Conservation (phyloP, 2,113 vertebrate genomes). For the Narcine bancroftii region DNA sequence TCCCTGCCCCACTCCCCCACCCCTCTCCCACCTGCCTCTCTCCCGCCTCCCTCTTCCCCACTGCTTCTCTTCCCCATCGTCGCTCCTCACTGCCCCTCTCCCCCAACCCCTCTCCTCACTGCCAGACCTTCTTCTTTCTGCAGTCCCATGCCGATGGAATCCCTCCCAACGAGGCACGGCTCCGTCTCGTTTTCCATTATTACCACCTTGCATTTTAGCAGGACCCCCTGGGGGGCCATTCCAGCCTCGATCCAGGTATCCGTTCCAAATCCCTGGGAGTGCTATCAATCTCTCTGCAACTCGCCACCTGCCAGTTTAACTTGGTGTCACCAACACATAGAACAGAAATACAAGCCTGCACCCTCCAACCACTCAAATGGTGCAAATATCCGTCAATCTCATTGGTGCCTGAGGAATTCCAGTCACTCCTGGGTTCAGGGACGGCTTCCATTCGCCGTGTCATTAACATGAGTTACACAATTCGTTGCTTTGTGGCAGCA, state of each 20-base stretch:
- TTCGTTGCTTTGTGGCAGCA: too few relatives aligned
- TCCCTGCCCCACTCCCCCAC: too few relatives aligned
- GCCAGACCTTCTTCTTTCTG: neutral
- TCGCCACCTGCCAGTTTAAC: neutral
- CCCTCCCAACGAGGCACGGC: neutral
- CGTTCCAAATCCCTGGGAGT: neutral
- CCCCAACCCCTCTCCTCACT: neutral
- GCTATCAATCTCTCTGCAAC: neutral
- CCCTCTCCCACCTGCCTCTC: too few relatives aligned
- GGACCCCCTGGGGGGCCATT: neutral
- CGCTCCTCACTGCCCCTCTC: too few relatives aligned
- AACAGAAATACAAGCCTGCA: neutral
- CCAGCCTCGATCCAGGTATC: neutral
- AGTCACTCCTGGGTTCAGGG: neutral
- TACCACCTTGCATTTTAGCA: neutral
- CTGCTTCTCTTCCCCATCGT: too few relatives aligned
- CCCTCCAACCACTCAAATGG: neutral
- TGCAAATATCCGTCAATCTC: neutral
- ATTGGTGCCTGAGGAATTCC: neutral
- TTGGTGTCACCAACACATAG: constrained; percentile 1
- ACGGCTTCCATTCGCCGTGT: neutral
- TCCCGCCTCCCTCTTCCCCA: too few relatives aligned
- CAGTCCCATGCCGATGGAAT: neutral
- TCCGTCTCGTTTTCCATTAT: neutral
- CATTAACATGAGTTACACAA: too few relatives aligned